Base-by-base conservation (phyloP, 2,888 invertebrate genomes). In the Griposia aprilina region DNA sequence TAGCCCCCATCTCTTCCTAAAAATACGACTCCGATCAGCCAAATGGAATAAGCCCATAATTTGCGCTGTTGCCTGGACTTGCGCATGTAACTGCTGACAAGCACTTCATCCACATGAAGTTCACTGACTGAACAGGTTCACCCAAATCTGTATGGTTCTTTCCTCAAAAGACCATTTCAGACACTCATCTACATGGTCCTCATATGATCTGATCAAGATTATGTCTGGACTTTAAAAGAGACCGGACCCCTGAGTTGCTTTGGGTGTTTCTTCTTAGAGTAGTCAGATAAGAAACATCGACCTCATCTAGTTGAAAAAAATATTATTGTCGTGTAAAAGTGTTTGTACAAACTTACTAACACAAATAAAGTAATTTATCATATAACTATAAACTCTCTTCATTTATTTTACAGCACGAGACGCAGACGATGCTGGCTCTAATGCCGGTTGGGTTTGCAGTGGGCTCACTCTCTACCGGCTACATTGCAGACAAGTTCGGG, bases 401-500 rank as follows among this genome's bases (percentile, higher is more conserved):
- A 13, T 76, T 78, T 78, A 2, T 65, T 69, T 90, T 86, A 36
- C 90, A 96, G 96, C 87, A 90, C 45, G 92, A 94, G 60, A 90
- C 93, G 80, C 90, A 94, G 2, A 94, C 95, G 91, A 92, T 96
- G 92, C 76, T 95, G 30, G 90, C 94, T 0, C 80, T 95, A 79
- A 89, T 91, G 2, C 90, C 95, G 0, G 91, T 94, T 11, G 96
- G 96, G 0, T 96, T 95, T 83, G 92, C 95, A 68, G 85, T 85
- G 0, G 96, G 96, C 6, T 94, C 96, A 65, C 82, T 96, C 15
- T 84, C 90, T 0, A 92, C 95, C 0, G 90, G 95, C 2, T 94
- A 92, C 82, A 88, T 94, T 4, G 91, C 94, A 0, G 96, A 96
- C 89, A 88, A 80, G 26, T 86, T 94, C 23, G 96, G 96, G 2